Evolutionary conservation across 2,797 vertebrate species (phyloP).

Genomic region (Pseudopleuronectes americanus): DNA sequence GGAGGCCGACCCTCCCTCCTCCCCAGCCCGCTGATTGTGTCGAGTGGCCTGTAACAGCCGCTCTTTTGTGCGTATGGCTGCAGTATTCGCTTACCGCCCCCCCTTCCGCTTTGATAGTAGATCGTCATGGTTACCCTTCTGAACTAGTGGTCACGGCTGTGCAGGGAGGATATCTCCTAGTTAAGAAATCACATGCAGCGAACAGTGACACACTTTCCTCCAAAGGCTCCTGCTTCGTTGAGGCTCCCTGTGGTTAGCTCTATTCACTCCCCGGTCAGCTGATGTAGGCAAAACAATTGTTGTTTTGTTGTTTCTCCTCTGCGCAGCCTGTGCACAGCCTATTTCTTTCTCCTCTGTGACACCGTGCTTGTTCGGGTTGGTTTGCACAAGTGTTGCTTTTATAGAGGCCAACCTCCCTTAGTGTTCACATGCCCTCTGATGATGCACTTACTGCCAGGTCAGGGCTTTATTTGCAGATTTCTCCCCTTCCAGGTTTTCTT

Average conservation of each 20-base stretch:
- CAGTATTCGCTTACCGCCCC: conserved; percentile 61
- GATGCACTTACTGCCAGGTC: background rate
- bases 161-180: conserved; percentile 43
- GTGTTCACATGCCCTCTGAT: background rate
- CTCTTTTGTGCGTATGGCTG: conserved; percentile 62
- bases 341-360: conserved; percentile 24
- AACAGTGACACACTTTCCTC: conserved; percentile 62
- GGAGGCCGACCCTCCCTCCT: conserved; percentile 45
- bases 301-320: conserved; percentile 56
- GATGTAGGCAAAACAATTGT: conserved; percentile 74
- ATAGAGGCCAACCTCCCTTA: background rate
- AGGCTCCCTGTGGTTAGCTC: conserved; percentile 44
- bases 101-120: conserved; percentile 49
- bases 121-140: conserved; percentile 69
- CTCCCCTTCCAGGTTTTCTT: background rate
- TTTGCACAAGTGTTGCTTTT: conserved; percentile 31
- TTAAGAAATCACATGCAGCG: conserved; percentile 62
- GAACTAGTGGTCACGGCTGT: conserved; percentile 24
- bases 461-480: background rate
- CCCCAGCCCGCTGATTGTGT: conserved; percentile 46
- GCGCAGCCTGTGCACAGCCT: background rate
- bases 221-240: conserved; percentile 43
- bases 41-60: conserved; percentile 61
- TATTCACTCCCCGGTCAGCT: conserved; percentile 69
- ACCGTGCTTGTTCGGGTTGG: conserved; percentile 14